A percentile compares a stretch with the other conserved stretches of the same genome.
These are phyloP conservation scores for Limnephilus rhombicus DNA, from an alignment of 2,888 invertebrate species.

Conservation along the genomic window DNA sequence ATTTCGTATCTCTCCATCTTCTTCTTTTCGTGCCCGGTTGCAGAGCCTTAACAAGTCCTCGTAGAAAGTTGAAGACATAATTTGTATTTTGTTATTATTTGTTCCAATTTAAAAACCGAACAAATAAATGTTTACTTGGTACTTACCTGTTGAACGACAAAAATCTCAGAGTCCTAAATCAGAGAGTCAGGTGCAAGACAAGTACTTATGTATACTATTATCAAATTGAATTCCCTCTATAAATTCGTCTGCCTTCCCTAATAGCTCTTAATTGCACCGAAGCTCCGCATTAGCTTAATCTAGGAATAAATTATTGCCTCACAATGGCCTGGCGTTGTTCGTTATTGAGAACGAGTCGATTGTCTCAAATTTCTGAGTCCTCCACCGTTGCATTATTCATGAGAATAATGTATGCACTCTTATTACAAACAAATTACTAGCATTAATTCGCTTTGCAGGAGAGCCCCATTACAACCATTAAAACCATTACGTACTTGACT, in stretches of 20 bases:
- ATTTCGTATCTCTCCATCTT: too few relatives aligned
- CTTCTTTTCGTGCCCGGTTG: too few relatives aligned
- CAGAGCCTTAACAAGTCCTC: too few relatives aligned
- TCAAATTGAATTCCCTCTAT: slow-evolving; percentile 34
- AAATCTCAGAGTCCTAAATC: background rate
- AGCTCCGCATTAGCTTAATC: slow-evolving; percentile 44
- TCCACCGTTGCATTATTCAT: slow-evolving; percentile 62
- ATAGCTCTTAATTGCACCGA: slow-evolving; percentile 42
- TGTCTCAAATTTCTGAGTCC: slow-evolving; percentile 43
- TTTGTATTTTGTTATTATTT: background rate
- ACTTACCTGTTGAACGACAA: background rate
- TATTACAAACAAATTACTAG: slow-evolving; percentile 61
- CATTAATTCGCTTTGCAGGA: slow-evolving; percentile 59
- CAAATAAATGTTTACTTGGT: background rate
- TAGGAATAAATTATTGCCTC: slow-evolving; percentile 46
- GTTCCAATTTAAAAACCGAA: background rate
- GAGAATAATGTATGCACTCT: slow-evolving; percentile 49
- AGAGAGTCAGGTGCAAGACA: background rate
- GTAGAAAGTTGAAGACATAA: background rate
- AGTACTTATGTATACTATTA: background rate
- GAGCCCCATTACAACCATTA: slow-evolving; percentile 54
- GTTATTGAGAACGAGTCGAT: slow-evolving; percentile 40
- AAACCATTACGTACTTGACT: slow-evolving; percentile 64
- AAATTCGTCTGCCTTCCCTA: slow-evolving; percentile 23
- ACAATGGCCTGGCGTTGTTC: slow-evolving; percentile 31